A percentile compares a stretch with the other conserved stretches of the same genome.
Conservation (phyloP, 2,888 invertebrate genomes). For the Pollenia angustigena region DNA sequence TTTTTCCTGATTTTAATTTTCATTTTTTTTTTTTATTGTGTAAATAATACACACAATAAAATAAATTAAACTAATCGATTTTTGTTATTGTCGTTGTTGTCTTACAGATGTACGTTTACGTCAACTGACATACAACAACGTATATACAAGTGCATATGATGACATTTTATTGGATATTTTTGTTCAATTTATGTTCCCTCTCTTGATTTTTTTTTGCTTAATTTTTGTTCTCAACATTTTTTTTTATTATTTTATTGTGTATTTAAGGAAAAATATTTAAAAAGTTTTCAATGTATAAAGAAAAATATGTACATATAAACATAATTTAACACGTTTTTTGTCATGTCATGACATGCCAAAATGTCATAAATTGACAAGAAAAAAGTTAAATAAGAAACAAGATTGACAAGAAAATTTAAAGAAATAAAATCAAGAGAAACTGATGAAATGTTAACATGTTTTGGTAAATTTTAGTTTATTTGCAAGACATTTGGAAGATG, state of each 20-base stretch:
- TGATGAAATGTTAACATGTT: too few relatives aligned
- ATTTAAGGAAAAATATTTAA: neutral
- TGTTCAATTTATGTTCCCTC: neutral
- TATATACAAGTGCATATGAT: conserved; percentile 8
- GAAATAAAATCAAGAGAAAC: neutral
- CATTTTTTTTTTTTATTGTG: conserved; percentile 29
- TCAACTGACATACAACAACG: conserved; percentile 37
- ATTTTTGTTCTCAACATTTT: conserved; percentile 9
- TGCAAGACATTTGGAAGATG: too few relatives aligned
- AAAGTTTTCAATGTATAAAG: neutral
- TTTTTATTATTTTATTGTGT: conserved; percentile 12
- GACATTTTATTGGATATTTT: conserved; percentile 57
- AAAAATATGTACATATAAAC: neutral
- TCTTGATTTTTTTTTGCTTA: conserved; percentile 26
- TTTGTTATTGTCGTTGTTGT: conserved; percentile 5
- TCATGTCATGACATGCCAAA: neutral
- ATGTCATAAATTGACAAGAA: neutral
- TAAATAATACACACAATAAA: conserved; percentile 23
- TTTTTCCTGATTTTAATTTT: neutral
- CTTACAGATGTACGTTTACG: neutral
- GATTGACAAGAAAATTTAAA: neutral
- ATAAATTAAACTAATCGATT: conserved; percentile 47
- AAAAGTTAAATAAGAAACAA: neutral
- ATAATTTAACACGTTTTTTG: conserved; percentile 10
- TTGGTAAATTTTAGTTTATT: too few relatives aligned